Base-by-base conservation (phyloP, 2,797 vertebrate species). In the Oceanodroma leucorhoa region DNA sequence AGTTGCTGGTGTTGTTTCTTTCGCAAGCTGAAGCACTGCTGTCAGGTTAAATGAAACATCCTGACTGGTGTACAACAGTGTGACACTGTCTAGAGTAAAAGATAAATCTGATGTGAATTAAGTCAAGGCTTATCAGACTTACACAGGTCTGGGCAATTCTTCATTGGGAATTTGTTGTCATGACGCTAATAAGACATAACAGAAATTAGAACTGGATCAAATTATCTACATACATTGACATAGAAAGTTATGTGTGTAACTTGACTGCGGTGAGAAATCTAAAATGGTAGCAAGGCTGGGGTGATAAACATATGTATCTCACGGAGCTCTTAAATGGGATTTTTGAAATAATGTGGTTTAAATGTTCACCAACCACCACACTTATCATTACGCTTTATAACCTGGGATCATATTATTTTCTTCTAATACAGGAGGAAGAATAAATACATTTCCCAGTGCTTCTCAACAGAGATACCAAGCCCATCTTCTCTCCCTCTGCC, bases 101-200 rank as follows among this genome's bases (percentile, higher is more conserved):
- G 41, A 85, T 41, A 62, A 64, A 93, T 87, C 61, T 84, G 86
- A 94, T 84, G 78, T 92, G 94, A 96, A 87, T 80, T 77, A 96
- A 92, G 87, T 92, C 92, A 95, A 87, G 77, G 48, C 77, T 89
- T 84, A 92, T 93, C 72, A 80, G 53, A 73, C 78, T 89, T 90
- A 94, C 57, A 87, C 18, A 73, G 69, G 53, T 92, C 58, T 82
- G 43, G 66, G 48, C 43, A 92, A 89, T 84, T 57, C 51, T 84
- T 89, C 61, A 80, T 43, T 27, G 60, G 40, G 36, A 79, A 79
- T 30, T 66, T 77, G 83, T 78, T 93, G 53, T 73, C 67, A 60
- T 2, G 13, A 83, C 1, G 27, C 64, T 94, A 83, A 36, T 53
- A 45, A 93, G 89, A 92, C 75, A 29, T n/a, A 82, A 34, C 61